phyloP scores from a whole-genome alignment of 2,797 vertebrate species.

The Margarornis squamiger region DNA sequence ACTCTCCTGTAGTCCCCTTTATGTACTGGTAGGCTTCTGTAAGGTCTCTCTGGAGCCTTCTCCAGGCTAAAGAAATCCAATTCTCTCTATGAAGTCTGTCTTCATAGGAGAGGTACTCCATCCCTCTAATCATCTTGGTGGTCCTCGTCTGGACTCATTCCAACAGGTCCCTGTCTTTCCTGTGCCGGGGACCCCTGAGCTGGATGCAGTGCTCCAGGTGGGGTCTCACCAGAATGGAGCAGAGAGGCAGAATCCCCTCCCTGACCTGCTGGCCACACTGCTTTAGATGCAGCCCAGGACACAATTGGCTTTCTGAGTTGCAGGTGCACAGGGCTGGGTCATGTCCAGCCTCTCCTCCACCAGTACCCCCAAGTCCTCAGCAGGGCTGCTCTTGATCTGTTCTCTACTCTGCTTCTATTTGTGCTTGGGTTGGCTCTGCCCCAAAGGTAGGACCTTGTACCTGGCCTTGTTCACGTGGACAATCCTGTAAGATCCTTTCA shows the following conservation, averaged over 20 bases:
- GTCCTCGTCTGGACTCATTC: neutral
- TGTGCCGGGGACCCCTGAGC: neutral
- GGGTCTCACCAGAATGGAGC: neutral
- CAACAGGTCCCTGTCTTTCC: fast-evolving
- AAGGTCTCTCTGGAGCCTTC: neutral
- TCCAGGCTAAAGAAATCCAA: neutral
- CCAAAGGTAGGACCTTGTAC: neutral
- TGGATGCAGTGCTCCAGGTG: neutral
- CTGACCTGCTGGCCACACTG: neutral
- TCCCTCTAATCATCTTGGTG: fast-evolving
- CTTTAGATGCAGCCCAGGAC: neutral
- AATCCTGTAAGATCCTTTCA: neutral
- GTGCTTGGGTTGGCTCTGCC: neutral
- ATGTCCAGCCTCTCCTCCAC: neutral
- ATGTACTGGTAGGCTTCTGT: neutral
- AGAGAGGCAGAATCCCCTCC: neutral
- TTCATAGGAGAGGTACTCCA: neutral
- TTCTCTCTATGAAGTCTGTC: neutral
- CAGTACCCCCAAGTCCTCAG: neutral
- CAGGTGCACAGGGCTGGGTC: fast-evolving
- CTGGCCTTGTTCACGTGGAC: neutral
- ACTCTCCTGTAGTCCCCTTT: neutral
- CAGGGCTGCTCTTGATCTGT: neutral
- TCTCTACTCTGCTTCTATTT: neutral
- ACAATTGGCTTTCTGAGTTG: neutral